Conservation (phyloP, 37 sponge, comb jelly and placozoan genomes). For the Hormiphora californensis region DNA sequence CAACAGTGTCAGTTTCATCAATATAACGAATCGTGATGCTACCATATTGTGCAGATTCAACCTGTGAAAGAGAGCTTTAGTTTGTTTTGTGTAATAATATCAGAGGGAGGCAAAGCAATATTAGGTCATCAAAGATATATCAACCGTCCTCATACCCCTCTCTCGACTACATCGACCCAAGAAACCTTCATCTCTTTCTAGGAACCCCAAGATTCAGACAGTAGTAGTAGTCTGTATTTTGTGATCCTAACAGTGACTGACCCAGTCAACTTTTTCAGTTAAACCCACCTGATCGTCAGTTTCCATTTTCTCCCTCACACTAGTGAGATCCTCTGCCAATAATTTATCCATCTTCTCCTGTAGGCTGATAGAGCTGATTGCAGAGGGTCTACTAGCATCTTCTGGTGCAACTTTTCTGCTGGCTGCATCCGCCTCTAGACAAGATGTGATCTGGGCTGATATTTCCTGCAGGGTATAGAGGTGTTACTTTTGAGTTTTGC, state of each 20-base stretch:
- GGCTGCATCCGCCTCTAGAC: slow-evolving; percentile 9
- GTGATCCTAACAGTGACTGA: no score
- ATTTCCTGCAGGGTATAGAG: slow-evolving; percentile 12
- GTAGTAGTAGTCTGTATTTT: no score
- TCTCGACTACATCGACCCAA: no score
- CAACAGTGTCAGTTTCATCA: slow-evolving; percentile 10
- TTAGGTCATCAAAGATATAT: no score
- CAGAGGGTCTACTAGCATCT: slow-evolving; percentile 14
- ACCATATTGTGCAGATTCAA: neutral
- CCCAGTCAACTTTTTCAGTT: no score
- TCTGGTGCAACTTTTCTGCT: slow-evolving; percentile 20
- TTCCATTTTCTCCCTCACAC: slow-evolving; percentile 8
- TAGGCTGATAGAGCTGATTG: slow-evolving; percentile 31
- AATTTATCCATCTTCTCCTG: slow-evolving; percentile 39
- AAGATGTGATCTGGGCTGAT: slow-evolving; percentile 36
- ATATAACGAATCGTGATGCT: slow-evolving; percentile 36
- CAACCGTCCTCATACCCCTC: no score
- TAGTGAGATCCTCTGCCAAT: slow-evolving; percentile 27
- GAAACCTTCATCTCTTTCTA: no score
- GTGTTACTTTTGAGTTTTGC: neutral
- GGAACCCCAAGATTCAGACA: no score
- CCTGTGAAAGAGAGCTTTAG: neutral
- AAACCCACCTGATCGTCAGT: slow-evolving; percentile 39
- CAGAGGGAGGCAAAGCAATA: no score
- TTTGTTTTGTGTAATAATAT: neutral